Conservation (phyloP, 2,888 invertebrate genomes). For the Tetranychus truncatus region DNA sequence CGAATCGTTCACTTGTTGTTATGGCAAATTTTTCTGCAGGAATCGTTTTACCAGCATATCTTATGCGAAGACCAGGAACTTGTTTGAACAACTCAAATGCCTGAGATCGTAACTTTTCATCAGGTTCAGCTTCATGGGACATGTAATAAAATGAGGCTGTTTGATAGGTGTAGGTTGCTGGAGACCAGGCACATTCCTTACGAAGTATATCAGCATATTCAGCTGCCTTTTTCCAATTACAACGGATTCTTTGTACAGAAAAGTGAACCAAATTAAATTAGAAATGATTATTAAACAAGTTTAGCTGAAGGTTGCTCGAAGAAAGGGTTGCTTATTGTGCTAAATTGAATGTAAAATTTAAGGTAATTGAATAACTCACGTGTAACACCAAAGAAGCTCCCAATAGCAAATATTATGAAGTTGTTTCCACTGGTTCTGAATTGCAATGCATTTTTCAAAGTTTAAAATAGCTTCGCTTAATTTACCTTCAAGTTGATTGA, state of each 20-base stretch:
- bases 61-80: conserved; percentile 61
- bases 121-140: conserved; percentile 38
- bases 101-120: conserved; percentile 30
- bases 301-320: no score
- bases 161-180: conserved; percentile 74
- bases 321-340: neutral
- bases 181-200: conserved; percentile 71
- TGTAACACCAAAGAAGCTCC: conserved; percentile 78
- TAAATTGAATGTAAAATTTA: conserved; percentile 6
- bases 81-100: conserved; percentile 51
- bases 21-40: conserved; percentile 91
- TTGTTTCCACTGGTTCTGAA: conserved; percentile 40
- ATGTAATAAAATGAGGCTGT: conserved; percentile 64
- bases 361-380: conserved; percentile 37
- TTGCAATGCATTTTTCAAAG: conserved; percentile 19
- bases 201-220: conserved; percentile 50
- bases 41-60: conserved; percentile 84
- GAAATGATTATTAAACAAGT: no score
- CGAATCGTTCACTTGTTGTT: conserved; percentile 33
- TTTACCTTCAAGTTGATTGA: conserved; percentile 60
- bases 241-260: conserved; percentile 32
- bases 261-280: neutral
- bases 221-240: conserved; percentile 58
- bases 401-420: conserved; percentile 83
- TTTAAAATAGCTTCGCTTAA: conserved; percentile 16